Evolutionary conservation across 2,888 invertebrate species (phyloP).

Genomic region (Oxystoma pomonae): DNA sequence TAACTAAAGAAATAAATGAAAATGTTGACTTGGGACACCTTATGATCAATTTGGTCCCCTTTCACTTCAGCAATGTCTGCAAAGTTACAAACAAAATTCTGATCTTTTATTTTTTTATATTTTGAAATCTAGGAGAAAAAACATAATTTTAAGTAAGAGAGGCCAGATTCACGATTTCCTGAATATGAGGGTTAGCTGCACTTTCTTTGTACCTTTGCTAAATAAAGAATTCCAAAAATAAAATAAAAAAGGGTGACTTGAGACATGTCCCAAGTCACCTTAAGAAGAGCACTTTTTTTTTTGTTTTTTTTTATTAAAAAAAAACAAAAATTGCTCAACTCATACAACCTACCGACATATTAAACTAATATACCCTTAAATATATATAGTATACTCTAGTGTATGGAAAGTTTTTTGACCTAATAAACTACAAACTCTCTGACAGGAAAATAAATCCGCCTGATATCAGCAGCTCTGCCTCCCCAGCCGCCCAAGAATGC

Average conservation of each 20-base stretch:
- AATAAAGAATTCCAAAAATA: background rate
- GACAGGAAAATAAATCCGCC: too few species aligned
- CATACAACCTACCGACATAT: background rate
- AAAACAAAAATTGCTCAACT: background rate
- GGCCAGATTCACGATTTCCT: background rate
- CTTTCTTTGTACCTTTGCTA: background rate
- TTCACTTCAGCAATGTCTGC: background rate
- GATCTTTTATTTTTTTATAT: too few species aligned
- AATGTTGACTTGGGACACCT: background rate
- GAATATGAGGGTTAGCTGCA: background rate
- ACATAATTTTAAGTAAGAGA: background rate
- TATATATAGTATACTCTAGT: too few species aligned
- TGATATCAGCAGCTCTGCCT: too few species aligned
- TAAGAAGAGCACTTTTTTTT: background rate
- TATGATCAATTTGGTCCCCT: too few species aligned
- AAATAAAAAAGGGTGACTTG: background rate
- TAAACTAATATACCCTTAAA: background rate
- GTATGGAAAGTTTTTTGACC: too few species aligned
- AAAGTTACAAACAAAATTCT: too few species aligned
- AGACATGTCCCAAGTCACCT: background rate
- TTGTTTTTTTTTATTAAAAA: background rate
- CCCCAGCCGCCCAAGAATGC: too few species aligned
- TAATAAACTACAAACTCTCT: too few species aligned
- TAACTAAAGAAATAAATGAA: background rate
- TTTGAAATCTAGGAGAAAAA: background rate